phyloP scores from a whole-genome alignment of 2,888 invertebrate species.

The Chloromyia formosa region DNA sequence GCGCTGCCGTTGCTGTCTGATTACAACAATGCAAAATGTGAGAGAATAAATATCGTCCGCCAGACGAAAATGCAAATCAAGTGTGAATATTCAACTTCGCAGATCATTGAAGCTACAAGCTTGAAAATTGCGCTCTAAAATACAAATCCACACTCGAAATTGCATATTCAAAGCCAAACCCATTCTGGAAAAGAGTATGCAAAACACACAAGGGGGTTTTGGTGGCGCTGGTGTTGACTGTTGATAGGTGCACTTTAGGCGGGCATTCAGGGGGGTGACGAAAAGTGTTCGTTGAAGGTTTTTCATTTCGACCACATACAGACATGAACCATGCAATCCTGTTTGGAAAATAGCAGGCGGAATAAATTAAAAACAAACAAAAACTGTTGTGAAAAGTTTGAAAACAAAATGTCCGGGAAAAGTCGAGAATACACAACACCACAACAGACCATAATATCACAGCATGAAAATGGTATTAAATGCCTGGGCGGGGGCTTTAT shows the following conservation, averaged over 20 bases:
- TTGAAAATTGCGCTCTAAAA: not conserved
- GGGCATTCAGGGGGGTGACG: too few relatives aligned
- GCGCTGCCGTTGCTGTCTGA: not conserved
- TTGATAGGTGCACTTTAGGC: too few relatives aligned
- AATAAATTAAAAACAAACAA: too few relatives aligned
- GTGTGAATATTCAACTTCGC: conserved; percentile 8
- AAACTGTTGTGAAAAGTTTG: not conserved
- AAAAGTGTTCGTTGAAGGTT: too few relatives aligned
- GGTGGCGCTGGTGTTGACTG: too few relatives aligned
- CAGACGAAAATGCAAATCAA: conserved; percentile 19
- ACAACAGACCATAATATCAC: not conserved
- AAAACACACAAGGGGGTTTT: too few relatives aligned
- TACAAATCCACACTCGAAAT: not conserved
- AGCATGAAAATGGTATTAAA: not conserved
- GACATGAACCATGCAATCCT: too few relatives aligned
- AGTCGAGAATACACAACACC: not conserved
- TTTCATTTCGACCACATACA: too few relatives aligned
- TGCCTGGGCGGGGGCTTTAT: too few relatives aligned
- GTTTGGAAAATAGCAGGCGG: too few relatives aligned
- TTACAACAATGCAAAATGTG: conserved; percentile 1
- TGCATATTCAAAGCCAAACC: too few relatives aligned
- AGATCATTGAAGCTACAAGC: not conserved
- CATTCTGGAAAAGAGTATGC: too few relatives aligned
- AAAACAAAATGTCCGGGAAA: not conserved
- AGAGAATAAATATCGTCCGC: not conserved